Evolutionary conservation across 2,113 vertebrate species (phyloP), one percentile per base, ranked within the genome.

Genomic region (Xenopus borealis): DNA sequence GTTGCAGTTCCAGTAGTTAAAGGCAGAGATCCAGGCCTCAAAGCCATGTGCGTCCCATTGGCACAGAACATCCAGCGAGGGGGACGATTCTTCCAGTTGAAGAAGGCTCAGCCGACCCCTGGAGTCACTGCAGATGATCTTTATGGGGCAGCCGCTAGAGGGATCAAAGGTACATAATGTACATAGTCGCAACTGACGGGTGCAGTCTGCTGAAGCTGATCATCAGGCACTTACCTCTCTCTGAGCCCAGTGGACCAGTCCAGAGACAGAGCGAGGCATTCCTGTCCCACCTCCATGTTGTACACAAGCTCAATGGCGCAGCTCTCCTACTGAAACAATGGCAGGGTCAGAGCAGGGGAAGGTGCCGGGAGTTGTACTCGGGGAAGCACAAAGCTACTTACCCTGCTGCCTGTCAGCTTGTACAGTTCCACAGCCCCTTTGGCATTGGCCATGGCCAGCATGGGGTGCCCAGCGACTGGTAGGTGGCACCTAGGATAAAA

Each of bases 11-110:
- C 97, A 99, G 85, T 96, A 97, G 81, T 96, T 91, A 82, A 99
- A 99, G 44, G 96, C 96, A 12, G 95, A 88, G 44, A 97, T 91
- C 97, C 97, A 99, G 71, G 97, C 95, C 81, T 99, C 96, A 50
- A 94, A 99, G 63, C 86, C 86, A 5, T 99, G 97, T 12, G 93
- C 97, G 69, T 94, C 93, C 97, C 97, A 99, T 46, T 94, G 89
- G 12, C 83, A 87, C 78, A 88, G 53, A 0, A 81, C 17, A 0
- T 78, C 86, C 50, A 95, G 82, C 17, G 82, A 59, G 0, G 89
- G 80, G 12, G 80, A 69, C 0, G 72, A 80, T 69, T 91, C 90
- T 2, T 80, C 86, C 76, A 95, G 61, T 12, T 84, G 82, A 58
- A 96, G 78, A 18, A 95, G 88, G 6, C 88, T 93, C 19, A 98